Evolutionary conservation across 2,113 vertebrate species (phyloP).

Genomic region (Calyptomena viridis): DNA sequence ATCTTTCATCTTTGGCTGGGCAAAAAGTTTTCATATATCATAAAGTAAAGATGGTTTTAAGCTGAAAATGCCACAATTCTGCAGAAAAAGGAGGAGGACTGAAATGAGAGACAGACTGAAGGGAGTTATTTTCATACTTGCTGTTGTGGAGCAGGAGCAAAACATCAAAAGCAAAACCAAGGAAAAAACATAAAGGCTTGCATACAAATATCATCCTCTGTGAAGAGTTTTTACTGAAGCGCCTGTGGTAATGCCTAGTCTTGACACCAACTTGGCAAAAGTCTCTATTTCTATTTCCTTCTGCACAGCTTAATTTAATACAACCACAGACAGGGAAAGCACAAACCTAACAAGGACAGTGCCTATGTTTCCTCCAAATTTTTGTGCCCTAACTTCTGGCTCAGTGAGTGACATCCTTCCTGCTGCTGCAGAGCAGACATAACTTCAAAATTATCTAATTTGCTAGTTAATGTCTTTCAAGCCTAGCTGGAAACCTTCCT

Average conservation of each 20-base stretch:
- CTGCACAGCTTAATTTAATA: neutral
- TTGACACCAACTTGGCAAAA: constrained; percentile 39
- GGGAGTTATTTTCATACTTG: constrained; percentile 2
- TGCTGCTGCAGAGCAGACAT: neutral
- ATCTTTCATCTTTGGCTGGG: neutral
- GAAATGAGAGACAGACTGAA: constrained; percentile 3
- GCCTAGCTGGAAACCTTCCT: neutral
- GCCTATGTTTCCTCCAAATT: neutral
- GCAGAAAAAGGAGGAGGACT: neutral
- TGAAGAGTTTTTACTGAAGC: neutral
- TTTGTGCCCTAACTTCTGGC: neutral
- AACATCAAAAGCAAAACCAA: constrained; percentile 40
- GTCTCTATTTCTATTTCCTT: neutral
- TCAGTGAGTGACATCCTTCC: neutral
- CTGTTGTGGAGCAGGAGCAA: neutral
- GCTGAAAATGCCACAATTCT: neutral
- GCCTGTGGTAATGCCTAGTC: neutral
- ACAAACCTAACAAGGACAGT: neutral
- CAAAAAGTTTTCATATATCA: neutral
- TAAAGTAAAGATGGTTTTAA: neutral
- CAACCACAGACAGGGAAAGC: neutral
- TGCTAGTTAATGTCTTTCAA: neutral
- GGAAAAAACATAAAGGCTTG: neutral
- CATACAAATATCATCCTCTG: neutral
- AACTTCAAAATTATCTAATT: neutral